Conservation (phyloP, 2,113 vertebrate species). For the Otus sunia region DNA sequence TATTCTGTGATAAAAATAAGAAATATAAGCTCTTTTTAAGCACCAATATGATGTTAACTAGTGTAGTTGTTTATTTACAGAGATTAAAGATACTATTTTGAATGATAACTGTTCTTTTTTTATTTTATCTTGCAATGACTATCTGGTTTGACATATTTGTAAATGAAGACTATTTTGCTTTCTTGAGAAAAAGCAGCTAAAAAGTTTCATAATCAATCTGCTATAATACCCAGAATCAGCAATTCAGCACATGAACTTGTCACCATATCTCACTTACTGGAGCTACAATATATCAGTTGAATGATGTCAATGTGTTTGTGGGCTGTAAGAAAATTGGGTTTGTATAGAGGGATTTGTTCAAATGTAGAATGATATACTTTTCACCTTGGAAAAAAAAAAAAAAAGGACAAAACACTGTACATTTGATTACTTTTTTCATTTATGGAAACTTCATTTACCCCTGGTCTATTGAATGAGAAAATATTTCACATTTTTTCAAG, state of each 20-base stretch:
- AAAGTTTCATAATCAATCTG: conserved; percentile 10
- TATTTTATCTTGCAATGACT: background rate
- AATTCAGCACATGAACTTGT: conserved; percentile 19
- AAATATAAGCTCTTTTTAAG: background rate
- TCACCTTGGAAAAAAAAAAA: background rate
- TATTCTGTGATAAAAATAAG: background rate
- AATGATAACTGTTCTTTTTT: background rate
- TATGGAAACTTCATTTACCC: background rate
- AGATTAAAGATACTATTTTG: background rate
- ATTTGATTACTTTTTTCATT: background rate
- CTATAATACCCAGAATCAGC: conserved; percentile 48
- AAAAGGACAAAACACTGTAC: background rate
- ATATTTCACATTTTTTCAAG: background rate
- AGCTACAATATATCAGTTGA: background rate
- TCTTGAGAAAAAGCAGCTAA: background rate
- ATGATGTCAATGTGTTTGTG: background rate
- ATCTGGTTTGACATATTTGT: background rate
- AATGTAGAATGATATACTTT: background rate
- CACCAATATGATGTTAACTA: background rate
- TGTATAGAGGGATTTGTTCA: background rate
- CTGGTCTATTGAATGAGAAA: background rate
- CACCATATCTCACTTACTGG: background rate
- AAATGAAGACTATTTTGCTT: conserved; percentile 11
- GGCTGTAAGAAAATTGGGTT: conserved; percentile 21
- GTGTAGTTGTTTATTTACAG: background rate